Percentiles rank a stretch among this genome's conserved stretches.
phyloP scores from a whole-genome alignment of 2,113 vertebrate genomes.

The Chascanopsetta lugubris region DNA sequence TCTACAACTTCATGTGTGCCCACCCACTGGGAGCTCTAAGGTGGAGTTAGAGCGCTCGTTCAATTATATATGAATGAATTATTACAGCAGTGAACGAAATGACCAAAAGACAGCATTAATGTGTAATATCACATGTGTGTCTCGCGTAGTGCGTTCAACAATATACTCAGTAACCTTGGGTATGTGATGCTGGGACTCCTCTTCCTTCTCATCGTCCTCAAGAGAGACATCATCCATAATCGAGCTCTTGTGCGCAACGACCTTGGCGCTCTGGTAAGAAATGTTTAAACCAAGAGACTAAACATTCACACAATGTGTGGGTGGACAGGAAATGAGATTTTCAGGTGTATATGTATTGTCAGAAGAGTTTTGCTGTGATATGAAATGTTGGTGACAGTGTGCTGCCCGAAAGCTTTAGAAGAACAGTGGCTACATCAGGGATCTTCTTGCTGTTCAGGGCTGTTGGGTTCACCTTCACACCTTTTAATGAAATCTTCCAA shows the following conservation, averaged over 20 bases:
- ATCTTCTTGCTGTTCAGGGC: too few relatives aligned
- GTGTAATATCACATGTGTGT: background rate
- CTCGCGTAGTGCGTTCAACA: constrained; percentile 90
- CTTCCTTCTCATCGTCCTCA: constrained; percentile 93
- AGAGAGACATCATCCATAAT: constrained; percentile 91
- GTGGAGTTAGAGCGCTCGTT: constrained; percentile 69
- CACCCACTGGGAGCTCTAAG: constrained; percentile 94
- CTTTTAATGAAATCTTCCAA: too few relatives aligned
- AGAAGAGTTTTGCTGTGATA: too few relatives aligned
- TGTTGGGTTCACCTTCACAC: too few relatives aligned
- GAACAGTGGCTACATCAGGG: too few relatives aligned
- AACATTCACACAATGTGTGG: background rate
- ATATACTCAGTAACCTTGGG: constrained; percentile 97
- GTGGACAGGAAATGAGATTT: too few relatives aligned
- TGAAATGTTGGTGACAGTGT: too few relatives aligned
- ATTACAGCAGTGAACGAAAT: background rate
- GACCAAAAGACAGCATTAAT: background rate
- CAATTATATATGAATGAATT: background rate
- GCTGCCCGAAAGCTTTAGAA: too few relatives aligned
- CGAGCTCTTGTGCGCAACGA: constrained; percentile 86
- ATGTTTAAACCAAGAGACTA: too few relatives aligned
- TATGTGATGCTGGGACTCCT: constrained; percentile 95
- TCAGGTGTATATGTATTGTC: background rate
- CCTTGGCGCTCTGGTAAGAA: constrained; percentile 84
- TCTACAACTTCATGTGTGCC: constrained; percentile 97